These are phyloP conservation scores for Magallana angulata DNA, from an alignment of 1,140 invertebrate genomes.

Conservation along the genomic window DNA sequence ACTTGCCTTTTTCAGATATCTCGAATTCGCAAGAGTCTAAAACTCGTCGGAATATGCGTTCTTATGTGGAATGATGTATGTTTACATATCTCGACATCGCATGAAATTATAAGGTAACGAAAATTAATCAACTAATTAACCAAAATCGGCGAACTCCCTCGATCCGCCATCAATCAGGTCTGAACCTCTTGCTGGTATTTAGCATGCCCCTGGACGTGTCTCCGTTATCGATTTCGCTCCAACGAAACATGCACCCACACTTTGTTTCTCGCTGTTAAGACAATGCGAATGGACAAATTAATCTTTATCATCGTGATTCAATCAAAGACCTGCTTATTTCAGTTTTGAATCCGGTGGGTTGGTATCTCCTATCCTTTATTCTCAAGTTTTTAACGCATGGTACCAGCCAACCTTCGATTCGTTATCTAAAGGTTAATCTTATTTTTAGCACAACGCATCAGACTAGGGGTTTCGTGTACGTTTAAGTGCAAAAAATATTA, in stretches of 20 bases:
- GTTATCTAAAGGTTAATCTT: neutral
- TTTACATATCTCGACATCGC: conserved; percentile 1
- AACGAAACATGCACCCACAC: neutral
- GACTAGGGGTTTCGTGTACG: too few relatives aligned
- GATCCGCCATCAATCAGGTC: neutral
- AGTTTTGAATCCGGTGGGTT: neutral
- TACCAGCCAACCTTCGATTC: neutral
- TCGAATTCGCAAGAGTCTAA: neutral
- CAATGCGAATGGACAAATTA: neutral
- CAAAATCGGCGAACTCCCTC: neutral
- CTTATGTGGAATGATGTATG: neutral
- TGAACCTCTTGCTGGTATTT: conserved; percentile 15
- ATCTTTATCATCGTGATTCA: conserved; percentile 8
- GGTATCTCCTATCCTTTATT: neutral
- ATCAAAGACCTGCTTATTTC: neutral
- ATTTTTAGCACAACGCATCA: too few relatives aligned
- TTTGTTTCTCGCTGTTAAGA: neutral
- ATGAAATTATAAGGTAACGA: conserved; percentile 21
- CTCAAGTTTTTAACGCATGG: neutral
- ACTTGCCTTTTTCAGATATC: neutral
- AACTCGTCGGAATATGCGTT: neutral
- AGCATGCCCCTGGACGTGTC: neutral
- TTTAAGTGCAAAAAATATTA: too few relatives aligned
- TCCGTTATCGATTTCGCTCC: neutral
- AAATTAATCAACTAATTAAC: conserved; percentile 28